phyloP scores from a whole-genome alignment of 2,113 vertebrate genomes.

The Nesogale talazaci region DNA sequence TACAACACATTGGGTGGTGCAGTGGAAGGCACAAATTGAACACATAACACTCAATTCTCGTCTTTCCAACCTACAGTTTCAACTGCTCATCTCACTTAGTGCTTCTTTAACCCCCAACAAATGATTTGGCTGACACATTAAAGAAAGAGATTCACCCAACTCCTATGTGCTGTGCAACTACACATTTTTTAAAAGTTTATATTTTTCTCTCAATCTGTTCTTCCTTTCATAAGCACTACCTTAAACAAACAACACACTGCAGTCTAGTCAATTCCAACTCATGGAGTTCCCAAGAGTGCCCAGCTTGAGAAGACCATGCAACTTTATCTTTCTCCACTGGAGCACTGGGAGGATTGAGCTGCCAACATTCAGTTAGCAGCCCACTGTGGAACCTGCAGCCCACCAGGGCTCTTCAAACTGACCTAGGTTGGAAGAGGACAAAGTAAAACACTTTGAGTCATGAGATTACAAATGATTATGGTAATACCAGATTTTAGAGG shows the following conservation, averaged over 20 bases:
- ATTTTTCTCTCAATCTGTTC: neutral
- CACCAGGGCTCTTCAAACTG: too few relatives aligned
- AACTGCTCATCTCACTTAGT: neutral
- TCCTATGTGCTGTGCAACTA: neutral
- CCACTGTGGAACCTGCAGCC: too few relatives aligned
- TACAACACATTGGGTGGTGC: too few relatives aligned
- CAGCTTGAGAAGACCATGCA: too few relatives aligned
- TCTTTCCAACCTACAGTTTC: neutral
- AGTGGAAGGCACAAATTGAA: too few relatives aligned
- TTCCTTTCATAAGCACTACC: neutral
- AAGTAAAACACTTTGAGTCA: neutral
- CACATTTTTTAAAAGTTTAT: neutral
- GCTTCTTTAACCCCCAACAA: neutral
- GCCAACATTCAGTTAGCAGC: too few relatives aligned
- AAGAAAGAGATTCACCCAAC: neutral
- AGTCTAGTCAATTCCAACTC: too few relatives aligned
- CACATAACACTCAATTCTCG: neutral
- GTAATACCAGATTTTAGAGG: conserved; percentile 32
- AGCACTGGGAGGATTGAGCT: too few relatives aligned
- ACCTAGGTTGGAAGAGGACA: neutral
- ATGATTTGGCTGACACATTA: neutral
- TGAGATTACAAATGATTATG: neutral
- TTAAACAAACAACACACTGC: neutral
- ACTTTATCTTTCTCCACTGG: too few relatives aligned
- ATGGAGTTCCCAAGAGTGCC: too few relatives aligned